phyloP scores from a whole-genome alignment of 2,888 invertebrate species.

The Lysandra bellargus region DNA sequence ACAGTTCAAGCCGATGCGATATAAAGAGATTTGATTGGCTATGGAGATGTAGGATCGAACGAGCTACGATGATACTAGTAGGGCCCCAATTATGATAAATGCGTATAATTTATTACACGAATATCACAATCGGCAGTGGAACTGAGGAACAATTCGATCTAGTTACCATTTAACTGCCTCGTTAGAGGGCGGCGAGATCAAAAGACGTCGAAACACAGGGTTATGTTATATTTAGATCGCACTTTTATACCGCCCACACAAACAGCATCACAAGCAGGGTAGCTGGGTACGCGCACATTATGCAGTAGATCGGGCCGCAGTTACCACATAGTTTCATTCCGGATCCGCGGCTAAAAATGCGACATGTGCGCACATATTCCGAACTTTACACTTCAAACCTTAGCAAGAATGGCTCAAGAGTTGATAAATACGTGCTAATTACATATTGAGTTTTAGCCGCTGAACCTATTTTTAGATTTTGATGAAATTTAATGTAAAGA shows the following conservation, averaged over 20 bases:
- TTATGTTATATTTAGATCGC: neutral
- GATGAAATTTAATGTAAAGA: too few species aligned
- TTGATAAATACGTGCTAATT: too few species aligned
- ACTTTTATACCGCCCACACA: constrained; percentile 12
- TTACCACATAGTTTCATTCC: too few species aligned
- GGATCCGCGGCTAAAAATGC: too few species aligned
- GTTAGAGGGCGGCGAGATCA: constrained; percentile 82
- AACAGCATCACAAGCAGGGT: neutral
- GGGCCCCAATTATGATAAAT: neutral
- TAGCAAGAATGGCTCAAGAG: too few species aligned
- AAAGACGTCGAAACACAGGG: constrained; percentile 80
- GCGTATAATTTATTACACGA: neutral
- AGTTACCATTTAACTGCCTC: constrained; percentile 71
- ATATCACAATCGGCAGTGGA: constrained; percentile 47
- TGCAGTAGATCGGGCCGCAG: neutral
- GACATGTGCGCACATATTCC: too few species aligned
- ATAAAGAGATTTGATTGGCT: neutral
- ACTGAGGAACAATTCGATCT: constrained; percentile 66
- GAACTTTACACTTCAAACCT: too few species aligned
- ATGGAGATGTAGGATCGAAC: neutral
- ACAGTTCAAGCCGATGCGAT: neutral
- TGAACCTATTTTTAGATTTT: too few species aligned
- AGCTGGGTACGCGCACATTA: neutral
- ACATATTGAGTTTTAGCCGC: too few species aligned
- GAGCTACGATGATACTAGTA: neutral